Conservation (phyloP, 1,140 invertebrate species). For the Brachionus paranguensis region DNA sequence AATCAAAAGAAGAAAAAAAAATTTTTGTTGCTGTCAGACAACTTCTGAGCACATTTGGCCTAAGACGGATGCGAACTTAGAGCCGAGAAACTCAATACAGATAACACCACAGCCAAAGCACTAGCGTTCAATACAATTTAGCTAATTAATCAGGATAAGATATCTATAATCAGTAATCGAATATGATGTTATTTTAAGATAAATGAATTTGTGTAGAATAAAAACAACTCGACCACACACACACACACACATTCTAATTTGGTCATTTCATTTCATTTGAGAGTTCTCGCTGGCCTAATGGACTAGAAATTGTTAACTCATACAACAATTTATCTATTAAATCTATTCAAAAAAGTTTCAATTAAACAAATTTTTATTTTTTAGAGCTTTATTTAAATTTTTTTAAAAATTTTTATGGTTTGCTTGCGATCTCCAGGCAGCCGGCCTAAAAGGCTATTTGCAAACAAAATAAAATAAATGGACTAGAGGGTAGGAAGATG, state of each 20-base stretch:
- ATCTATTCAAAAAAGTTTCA: neutral
- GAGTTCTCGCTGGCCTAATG: neutral
- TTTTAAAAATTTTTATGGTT: too few relatives aligned
- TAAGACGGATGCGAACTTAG: neutral
- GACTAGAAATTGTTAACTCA: too few relatives aligned
- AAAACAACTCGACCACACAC: neutral
- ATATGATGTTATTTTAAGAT: conserved; percentile 18
- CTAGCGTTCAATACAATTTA: neutral
- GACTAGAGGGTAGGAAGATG: neutral
- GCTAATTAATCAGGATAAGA: conserved; percentile 8
- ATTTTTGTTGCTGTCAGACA: neutral
- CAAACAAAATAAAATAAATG: neutral
- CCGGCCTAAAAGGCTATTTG: too few relatives aligned
- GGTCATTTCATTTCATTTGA: neutral
- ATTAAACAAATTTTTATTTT: too few relatives aligned
- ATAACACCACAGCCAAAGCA: neutral
- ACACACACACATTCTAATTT: neutral
- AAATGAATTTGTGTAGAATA: neutral
- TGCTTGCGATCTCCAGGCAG: too few relatives aligned
- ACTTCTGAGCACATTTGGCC: neutral
- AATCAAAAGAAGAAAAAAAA: neutral
- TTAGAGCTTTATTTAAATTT: too few relatives aligned
- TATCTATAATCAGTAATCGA: neutral
- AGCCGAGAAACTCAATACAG: neutral
- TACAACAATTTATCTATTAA: too few relatives aligned